Percentiles rank a stretch among this genome's conserved stretches.
phyloP scores from a whole-genome alignment of 2,797 vertebrate species.

The Halcyon chelicuti region DNA sequence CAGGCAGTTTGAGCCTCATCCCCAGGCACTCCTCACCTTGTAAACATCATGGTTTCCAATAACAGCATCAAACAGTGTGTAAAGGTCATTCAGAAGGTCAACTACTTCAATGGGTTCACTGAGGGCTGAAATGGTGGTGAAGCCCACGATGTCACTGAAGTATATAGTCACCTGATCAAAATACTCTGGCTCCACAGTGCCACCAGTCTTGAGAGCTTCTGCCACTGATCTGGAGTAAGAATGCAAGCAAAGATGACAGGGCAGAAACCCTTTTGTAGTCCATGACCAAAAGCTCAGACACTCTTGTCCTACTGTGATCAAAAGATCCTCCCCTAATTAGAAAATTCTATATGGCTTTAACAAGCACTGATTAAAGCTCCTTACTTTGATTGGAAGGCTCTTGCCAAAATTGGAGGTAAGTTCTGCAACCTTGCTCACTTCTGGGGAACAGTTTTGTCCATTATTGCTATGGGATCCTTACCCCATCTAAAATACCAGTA shows the following conservation, averaged over 20 bases:
- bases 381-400: neutral
- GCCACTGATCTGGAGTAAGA: constrained; percentile 86
- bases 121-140: constrained; percentile 93
- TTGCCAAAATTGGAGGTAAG: neutral
- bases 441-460: neutral
- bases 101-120: constrained; percentile 94
- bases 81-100: constrained; percentile 94
- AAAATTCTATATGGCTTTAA: neutral
- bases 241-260: neutral
- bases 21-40: constrained; percentile 80
- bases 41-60: constrained; percentile 92
- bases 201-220: constrained; percentile 90
- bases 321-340: neutral
- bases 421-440: neutral
- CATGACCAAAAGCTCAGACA: neutral
- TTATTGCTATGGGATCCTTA: neutral
- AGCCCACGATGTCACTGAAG: constrained; percentile 93
- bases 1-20: too few species aligned
- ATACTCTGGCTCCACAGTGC: constrained; percentile 89
- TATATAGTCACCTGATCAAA: constrained; percentile 95
- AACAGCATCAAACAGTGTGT: constrained; percentile 90
- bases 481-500: neutral
- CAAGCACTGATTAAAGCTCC: neutral
- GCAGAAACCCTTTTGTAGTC: neutral
- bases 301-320: neutral